A percentile compares a stretch with the other conserved stretches of the same genome.
Conservation (phyloP, 1,140 invertebrate species). For the Drosophila tani region DNA sequence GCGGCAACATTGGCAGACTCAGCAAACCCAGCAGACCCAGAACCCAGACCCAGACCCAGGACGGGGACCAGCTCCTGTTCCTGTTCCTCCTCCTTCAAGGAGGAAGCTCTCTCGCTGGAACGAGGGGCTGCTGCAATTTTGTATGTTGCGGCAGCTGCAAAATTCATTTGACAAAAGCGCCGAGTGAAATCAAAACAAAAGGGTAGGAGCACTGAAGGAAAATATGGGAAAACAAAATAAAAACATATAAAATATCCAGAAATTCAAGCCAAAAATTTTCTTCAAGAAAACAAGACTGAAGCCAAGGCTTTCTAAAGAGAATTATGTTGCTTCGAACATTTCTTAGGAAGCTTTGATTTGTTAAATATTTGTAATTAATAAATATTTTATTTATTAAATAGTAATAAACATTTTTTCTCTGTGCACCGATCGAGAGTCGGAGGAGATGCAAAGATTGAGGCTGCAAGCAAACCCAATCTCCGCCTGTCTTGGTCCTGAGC, state of each 20-base stretch:
- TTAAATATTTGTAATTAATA: background rate
- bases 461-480: slow-evolving; percentile 42
- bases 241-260: background rate
- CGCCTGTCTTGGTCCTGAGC: slow-evolving; percentile 37
- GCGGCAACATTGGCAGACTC: slow-evolving; percentile 30
- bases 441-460: slow-evolving; percentile 44
- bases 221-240: background rate
- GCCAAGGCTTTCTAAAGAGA: background rate
- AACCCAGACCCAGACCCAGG: background rate
- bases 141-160: slow-evolving; percentile 73
- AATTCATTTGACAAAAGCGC: slow-evolving; percentile 81
- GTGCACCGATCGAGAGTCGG: slow-evolving; percentile 11
- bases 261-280: background rate
- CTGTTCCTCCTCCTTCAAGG: background rate
- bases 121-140: slow-evolving; percentile 57
- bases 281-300: background rate
- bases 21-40: background rate
- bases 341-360: background rate
- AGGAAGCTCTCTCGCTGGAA: slow-evolving; percentile 1
- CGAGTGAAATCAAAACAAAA: slow-evolving; percentile 67
- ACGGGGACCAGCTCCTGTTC: slow-evolving; percentile 17
- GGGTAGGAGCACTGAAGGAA: slow-evolving; percentile 17
- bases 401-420: background rate
- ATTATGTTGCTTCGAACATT: background rate
- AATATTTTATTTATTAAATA: background rate